Conservation (phyloP, 2,113 vertebrate genomes). For the Hydropotes inermis region DNA sequence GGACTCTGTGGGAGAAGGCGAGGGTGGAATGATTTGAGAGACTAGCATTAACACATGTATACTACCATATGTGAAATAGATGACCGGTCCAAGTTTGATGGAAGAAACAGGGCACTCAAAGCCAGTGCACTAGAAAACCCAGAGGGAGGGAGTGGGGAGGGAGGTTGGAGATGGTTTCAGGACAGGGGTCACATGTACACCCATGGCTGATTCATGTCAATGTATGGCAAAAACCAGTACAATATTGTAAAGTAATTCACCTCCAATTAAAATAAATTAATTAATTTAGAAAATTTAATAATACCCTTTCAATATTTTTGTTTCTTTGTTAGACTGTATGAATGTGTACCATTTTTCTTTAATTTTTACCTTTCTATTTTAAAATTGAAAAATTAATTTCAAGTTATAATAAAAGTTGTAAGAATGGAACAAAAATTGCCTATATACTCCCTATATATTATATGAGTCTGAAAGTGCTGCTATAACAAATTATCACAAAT, state of each 20-base stretch:
- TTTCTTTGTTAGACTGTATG: not conserved
- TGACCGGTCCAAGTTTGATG: rapidly evolving
- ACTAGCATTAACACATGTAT: not conserved
- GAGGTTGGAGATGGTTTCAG: not conserved
- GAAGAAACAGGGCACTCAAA: not conserved
- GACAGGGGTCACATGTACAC: not conserved
- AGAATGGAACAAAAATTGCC: not conserved
- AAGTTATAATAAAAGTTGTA: not conserved
- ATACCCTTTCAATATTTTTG: not conserved
- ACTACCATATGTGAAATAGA: not conserved
- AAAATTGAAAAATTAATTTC: not conserved
- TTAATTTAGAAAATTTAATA: not conserved
- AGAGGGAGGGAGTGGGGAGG: not conserved
- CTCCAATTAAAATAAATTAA: not conserved
- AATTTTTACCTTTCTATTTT: not conserved
- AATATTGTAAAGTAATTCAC: not conserved
- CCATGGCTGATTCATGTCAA: not conserved
- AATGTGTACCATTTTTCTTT: not conserved
- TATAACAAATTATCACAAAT: not conserved
- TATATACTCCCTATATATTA: not conserved
- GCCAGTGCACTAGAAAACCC: not conserved
- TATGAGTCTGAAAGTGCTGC: not conserved
- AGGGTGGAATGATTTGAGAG: not conserved
- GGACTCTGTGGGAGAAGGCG: not conserved
- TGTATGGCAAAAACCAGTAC: not conserved